Evolutionary conservation across 2,113 vertebrate species (phyloP).

Genomic region (Otolemur garnettii): DNA sequence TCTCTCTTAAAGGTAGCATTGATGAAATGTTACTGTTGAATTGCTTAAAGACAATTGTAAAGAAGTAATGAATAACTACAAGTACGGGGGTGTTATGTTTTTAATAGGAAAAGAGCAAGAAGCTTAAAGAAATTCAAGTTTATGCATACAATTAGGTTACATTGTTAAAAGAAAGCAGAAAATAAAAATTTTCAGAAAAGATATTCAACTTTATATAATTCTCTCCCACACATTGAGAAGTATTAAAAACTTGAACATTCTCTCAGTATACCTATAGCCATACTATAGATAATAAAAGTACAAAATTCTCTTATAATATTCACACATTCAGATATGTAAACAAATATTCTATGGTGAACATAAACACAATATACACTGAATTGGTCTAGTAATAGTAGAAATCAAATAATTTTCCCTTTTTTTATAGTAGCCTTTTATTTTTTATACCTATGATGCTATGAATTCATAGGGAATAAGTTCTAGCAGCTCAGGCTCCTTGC

Average conservation of each 20-base stretch:
- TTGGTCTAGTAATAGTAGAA: conserved; percentile 10
- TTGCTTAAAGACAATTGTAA: conserved; percentile 12
- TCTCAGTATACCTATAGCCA: background rate
- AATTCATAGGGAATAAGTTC: too few species aligned
- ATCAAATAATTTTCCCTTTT: background rate
- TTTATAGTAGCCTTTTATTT: too few species aligned
- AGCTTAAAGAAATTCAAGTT: background rate
- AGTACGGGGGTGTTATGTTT: background rate
- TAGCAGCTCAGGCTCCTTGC: too few species aligned
- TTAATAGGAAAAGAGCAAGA: background rate
- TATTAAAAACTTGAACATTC: conserved; percentile 40
- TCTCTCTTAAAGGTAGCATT: conserved; percentile 5
- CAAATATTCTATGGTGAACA: conserved; percentile 22
- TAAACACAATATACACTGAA: background rate
- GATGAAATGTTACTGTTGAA: conserved; percentile 7
- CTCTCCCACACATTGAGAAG: background rate
- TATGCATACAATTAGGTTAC: too few species aligned
- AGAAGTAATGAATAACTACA: conserved; percentile 18
- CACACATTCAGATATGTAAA: background rate
- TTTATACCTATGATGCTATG: too few species aligned
- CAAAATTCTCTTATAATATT: background rate
- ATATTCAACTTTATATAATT: conserved; percentile 51
- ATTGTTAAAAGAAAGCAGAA: too few species aligned
- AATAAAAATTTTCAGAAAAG: background rate
- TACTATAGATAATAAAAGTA: background rate